phyloP scores from a whole-genome alignment of 2,113 vertebrate species.

The Erpornis zantholeuca region DNA sequence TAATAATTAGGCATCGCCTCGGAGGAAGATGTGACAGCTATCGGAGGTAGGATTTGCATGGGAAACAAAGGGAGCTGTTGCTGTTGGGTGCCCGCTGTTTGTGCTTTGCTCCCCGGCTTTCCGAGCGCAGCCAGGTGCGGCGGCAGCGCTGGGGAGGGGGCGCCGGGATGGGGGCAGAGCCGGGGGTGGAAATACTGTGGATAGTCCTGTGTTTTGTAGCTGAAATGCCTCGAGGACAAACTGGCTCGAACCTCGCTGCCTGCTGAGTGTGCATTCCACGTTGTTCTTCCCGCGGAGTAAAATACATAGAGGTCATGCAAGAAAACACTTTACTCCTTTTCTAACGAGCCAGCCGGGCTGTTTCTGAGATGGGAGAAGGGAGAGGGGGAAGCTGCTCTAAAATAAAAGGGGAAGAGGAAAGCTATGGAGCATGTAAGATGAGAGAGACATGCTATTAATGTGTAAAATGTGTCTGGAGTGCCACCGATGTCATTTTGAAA shows the following conservation, averaged over 20 bases:
- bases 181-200: neutral
- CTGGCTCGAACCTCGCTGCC: neutral
- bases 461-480: constrained; percentile 2
- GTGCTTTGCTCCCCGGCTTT: neutral
- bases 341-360: neutral
- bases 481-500: constrained; percentile 11
- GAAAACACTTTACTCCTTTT: constrained; percentile 54
- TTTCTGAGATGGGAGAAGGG: neutral
- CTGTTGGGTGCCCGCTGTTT: constrained; percentile 38
- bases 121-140: constrained; percentile 48
- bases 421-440: constrained; percentile 43
- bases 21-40: constrained; percentile 79
- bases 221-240: constrained; percentile 52
- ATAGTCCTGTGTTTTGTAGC: neutral
- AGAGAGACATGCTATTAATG: neutral
- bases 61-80: constrained; percentile 75
- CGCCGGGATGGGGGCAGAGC: neutral
- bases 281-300: constrained; percentile 33
- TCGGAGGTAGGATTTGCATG: constrained; percentile 80
- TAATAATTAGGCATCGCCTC: constrained; percentile 63
- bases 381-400: neutral
- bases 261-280: constrained; percentile 59
- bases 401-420: neutral
- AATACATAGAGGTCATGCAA: constrained; percentile 70
- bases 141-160: neutral